Evolutionary conservation across 2,113 vertebrate species (phyloP).

Genomic region (Sceloporus undulatus): DNA sequence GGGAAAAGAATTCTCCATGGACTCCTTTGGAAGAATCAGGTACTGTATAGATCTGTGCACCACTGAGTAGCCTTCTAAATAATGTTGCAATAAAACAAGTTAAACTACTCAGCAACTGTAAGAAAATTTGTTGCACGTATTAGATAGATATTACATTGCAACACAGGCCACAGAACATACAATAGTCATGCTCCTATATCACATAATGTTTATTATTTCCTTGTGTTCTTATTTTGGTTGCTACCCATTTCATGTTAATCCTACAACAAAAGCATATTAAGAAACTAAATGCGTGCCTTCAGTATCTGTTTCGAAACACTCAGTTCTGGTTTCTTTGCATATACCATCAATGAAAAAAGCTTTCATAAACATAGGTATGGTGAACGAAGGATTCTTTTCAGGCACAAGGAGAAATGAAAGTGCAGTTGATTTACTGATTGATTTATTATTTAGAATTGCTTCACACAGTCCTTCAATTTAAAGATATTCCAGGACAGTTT

Average conservation of each 20-base stretch:
- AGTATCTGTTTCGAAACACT: conserved; percentile 53
- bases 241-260: conserved; percentile 62
- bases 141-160: conserved; percentile 20
- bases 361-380: neutral
- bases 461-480: neutral
- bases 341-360: conserved; percentile 21
- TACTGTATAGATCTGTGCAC: no score
- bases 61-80: no score
- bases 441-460: neutral
- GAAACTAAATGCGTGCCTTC: conserved; percentile 47
- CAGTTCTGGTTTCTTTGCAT: conserved; percentile 33
- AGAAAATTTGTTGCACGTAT: conserved; percentile 36
- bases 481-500: neutral
- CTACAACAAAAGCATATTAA: conserved; percentile 48
- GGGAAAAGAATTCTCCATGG: neutral
- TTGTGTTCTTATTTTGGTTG: conserved; percentile 52
- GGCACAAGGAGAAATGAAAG: neutral
- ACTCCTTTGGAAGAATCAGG: no score
- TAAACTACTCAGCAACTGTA: neutral
- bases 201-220: conserved; percentile 50
- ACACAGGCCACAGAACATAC: conserved; percentile 24
- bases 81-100: conserved; percentile 35
- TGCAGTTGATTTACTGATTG: neutral
- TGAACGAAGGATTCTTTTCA: neutral
- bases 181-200: conserved; percentile 49